These are phyloP conservation scores for Epicampocera succincta DNA, from an alignment of 2,888 invertebrate species.

Conservation along the genomic window DNA sequence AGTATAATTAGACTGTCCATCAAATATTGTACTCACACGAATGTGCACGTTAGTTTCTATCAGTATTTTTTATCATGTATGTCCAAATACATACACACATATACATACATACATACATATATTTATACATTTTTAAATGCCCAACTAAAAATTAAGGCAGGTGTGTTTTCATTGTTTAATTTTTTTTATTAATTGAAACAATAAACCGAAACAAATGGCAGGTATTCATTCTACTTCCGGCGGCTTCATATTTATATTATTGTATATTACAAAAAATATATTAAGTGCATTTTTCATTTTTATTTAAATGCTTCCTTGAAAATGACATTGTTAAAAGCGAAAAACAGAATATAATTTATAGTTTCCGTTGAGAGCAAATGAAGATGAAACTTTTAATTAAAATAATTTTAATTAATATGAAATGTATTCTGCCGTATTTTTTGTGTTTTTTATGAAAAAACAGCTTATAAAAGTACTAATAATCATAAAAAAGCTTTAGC, in stretches of 20 bases:
- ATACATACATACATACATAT: background rate
- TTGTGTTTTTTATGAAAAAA: too few species aligned
- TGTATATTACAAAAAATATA: conserved; percentile 5
- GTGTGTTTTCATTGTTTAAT: conserved; percentile 34
- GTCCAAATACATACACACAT: background rate
- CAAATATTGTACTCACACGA: conserved; percentile 26
- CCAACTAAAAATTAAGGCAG: conserved; percentile 29
- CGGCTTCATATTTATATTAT: conserved; percentile 31
- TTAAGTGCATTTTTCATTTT: background rate
- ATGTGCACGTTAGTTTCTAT: background rate
- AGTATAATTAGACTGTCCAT: conserved; percentile 64
- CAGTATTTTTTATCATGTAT: background rate
- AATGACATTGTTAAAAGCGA: background rate
- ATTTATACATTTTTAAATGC: background rate
- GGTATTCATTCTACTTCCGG: conserved; percentile 36
- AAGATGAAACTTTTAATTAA: conserved; percentile 32
- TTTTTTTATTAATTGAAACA: conserved; percentile 36
- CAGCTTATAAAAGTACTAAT: too few species aligned
- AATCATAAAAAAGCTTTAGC: too few species aligned
- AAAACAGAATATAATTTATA: conserved; percentile 27
- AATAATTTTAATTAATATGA: background rate
- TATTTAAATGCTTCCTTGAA: conserved; percentile 12
- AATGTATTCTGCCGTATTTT: too few species aligned
- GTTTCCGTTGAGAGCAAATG: conserved; percentile 48
- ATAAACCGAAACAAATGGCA: conserved; percentile 50